A percentile compares a stretch with the other conserved stretches of the same genome.
These are phyloP conservation scores for Omphaloscelis lunosa DNA, from an alignment of 2,888 invertebrate genomes.

Conservation along the genomic window DNA sequence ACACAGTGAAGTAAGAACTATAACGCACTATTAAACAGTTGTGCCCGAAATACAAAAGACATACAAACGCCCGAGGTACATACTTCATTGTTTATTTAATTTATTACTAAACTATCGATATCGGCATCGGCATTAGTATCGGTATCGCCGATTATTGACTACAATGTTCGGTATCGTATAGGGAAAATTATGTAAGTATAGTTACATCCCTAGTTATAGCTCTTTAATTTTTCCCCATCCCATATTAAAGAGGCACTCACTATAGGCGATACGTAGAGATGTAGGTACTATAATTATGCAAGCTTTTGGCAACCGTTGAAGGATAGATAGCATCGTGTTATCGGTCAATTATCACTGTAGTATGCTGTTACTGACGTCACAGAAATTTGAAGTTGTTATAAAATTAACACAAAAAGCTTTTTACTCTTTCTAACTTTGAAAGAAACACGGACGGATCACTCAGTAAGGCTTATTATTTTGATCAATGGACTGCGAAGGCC, in stretches of 20 bases:
- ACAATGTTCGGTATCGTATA: too few species aligned
- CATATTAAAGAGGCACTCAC: not conserved
- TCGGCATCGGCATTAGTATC: too few species aligned
- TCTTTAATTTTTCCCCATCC: not conserved
- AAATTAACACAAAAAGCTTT: not conserved
- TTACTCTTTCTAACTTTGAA: not conserved
- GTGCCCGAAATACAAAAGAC: too few species aligned
- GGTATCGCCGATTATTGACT: too few species aligned
- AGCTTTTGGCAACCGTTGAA: conserved; percentile 73
- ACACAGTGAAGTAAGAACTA: too few species aligned
- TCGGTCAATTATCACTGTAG: conserved; percentile 70
- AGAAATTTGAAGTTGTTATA: too few species aligned
- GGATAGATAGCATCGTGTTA: conserved; percentile 67
- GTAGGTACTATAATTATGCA: conserved; percentile 56
- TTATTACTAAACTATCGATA: too few species aligned
- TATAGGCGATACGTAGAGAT: conserved; percentile 1
- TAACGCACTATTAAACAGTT: too few species aligned
- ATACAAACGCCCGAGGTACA: too few species aligned
- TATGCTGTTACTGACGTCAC: conserved; percentile 14
- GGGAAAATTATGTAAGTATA: too few species aligned
- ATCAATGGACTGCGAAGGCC: not conserved
- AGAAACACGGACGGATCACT: not conserved
- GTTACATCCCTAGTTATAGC: not conserved
- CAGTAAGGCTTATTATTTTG: not conserved
- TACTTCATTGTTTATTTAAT: too few species aligned